phyloP scores from a whole-genome alignment of 2,888 invertebrate genomes.

The Aphelenchoides bicaudatus region DNA sequence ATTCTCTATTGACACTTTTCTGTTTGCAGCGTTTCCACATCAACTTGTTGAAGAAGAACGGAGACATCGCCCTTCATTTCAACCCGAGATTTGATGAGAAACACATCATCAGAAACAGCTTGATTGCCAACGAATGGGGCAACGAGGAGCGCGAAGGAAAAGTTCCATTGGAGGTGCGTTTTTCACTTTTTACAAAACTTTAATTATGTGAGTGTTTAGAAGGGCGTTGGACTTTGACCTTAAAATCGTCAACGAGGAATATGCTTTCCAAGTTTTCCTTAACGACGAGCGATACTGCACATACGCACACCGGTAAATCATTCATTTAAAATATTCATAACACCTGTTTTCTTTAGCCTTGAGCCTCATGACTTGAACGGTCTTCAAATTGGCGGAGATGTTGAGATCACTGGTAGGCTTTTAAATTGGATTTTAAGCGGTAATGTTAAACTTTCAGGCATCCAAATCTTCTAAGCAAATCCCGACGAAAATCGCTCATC shows the following conservation, averaged over 20 bases:
- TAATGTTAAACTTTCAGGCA: conserved; percentile 31
- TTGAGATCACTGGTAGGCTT: conserved; percentile 57
- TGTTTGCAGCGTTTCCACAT: conserved; percentile 53
- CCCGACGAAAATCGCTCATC: too few relatives aligned
- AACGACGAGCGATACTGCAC: conserved; percentile 57
- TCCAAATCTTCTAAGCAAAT: conserved; percentile 31
- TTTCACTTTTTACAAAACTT: too few relatives aligned
- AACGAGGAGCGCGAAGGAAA: conserved; percentile 60
- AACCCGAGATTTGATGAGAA: conserved; percentile 55
- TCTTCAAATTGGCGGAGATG: conserved; percentile 58
- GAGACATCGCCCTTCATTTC: conserved; percentile 58
- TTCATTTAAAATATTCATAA: conserved; percentile 60
- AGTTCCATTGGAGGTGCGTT: conserved; percentile 57
- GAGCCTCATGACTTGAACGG: conserved; percentile 59
- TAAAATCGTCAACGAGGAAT: conserved; percentile 57
- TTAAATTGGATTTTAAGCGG: background rate
- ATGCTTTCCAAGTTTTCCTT: conserved; percentile 47
- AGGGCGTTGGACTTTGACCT: conserved; percentile 60
- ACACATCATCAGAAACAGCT: conserved; percentile 48
- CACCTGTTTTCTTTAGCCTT: conserved; percentile 60
- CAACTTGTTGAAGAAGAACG: conserved; percentile 56
- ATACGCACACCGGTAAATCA: conserved; percentile 57
- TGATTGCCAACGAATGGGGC: conserved; percentile 56
- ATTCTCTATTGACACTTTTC: conserved; percentile 31
- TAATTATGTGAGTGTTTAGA: too few relatives aligned